Conservation (phyloP, 2,888 invertebrate genomes). For the Eubasilissa splendida region DNA sequence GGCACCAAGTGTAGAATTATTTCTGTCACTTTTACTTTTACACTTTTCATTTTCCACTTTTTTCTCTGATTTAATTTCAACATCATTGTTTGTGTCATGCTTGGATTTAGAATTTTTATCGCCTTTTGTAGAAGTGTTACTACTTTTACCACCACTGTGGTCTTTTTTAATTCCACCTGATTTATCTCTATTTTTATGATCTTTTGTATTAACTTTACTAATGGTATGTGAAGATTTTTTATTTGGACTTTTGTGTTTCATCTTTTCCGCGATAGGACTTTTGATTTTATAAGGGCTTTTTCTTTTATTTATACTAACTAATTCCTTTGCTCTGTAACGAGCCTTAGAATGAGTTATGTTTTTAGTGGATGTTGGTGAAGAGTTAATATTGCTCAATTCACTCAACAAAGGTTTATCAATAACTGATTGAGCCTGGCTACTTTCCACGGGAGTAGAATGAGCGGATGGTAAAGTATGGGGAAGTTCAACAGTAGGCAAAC, state of each 20-base stretch:
- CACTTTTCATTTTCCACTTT: background rate
- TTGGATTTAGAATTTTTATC: too few species aligned
- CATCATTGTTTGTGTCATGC: background rate
- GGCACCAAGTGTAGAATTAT: too few species aligned
- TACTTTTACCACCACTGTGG: background rate
- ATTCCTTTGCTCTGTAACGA: slow-evolving; percentile 13
- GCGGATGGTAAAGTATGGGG: too few species aligned
- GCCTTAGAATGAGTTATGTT: background rate
- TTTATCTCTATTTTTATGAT: background rate
- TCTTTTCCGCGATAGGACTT: slow-evolving; percentile 2
- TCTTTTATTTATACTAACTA: background rate
- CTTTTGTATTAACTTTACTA: background rate
- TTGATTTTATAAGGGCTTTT: slow-evolving; percentile 5
- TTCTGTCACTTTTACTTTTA: background rate
- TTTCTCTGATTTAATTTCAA: background rate
- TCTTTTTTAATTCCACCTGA: background rate
- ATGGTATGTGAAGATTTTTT: background rate
- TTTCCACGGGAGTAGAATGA: too few species aligned
- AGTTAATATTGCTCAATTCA: background rate
- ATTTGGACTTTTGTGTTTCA: slow-evolving; percentile 3
- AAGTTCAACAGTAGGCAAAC: background rate
- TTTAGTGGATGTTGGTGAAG: background rate
- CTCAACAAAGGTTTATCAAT: background rate
- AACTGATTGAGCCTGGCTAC: too few species aligned
- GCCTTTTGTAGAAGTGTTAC: background rate